These are phyloP conservation scores for Drosophila seguyi DNA, from an alignment of 1,140 invertebrate species.

Conservation along the genomic window DNA sequence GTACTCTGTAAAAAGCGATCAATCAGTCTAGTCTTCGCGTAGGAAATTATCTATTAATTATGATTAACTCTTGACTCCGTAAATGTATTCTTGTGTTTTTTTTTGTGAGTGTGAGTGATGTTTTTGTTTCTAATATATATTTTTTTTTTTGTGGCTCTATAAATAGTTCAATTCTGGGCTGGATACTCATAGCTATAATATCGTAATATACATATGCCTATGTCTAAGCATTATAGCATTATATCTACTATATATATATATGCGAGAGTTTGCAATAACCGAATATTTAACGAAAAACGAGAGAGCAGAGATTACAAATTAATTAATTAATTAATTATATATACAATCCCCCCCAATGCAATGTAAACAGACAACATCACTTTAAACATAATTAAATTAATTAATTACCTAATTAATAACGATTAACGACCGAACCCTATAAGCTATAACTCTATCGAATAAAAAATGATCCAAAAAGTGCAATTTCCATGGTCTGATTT, in stretches of 20 bases:
- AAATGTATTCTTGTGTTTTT: slow-evolving; percentile 2
- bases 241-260: slow-evolving; percentile 9
- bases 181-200: slow-evolving; percentile 50
- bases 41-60: slow-evolving; percentile 43
- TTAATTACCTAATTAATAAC: slow-evolving; percentile 48
- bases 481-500: background rate
- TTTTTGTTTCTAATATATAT: slow-evolving; percentile 5
- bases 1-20: slow-evolving; percentile 39
- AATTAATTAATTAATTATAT: slow-evolving; percentile 24
- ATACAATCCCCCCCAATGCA: slow-evolving; percentile 23
- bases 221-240: slow-evolving; percentile 42
- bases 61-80: slow-evolving; percentile 16
- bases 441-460: slow-evolving; percentile 38
- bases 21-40: slow-evolving; percentile 50
- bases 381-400: slow-evolving; percentile 52
- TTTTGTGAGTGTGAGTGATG: slow-evolving; percentile 14
- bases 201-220: slow-evolving; percentile 53
- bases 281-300: slow-evolving; percentile 19
- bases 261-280: slow-evolving; percentile 35
- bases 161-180: slow-evolving; percentile 49
- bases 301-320: slow-evolving; percentile 37
- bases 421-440: slow-evolving; percentile 36
- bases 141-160: slow-evolving; percentile 18
- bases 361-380: slow-evolving; percentile 49
- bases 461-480: slow-evolving; percentile 26